Conservation (phyloP, 2,113 vertebrate genomes). For the Erythrolamprus reginae region DNA sequence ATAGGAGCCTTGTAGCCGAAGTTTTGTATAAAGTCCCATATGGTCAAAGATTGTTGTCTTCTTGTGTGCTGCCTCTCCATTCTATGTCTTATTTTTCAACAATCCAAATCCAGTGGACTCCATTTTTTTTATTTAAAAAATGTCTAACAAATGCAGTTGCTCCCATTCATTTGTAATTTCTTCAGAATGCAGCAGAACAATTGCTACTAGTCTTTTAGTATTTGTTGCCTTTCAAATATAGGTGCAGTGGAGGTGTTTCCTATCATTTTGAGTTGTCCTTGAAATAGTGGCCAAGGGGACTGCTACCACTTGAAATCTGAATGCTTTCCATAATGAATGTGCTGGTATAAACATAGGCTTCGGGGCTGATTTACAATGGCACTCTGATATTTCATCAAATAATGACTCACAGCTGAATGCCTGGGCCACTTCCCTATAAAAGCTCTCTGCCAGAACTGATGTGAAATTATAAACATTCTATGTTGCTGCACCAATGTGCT, state of each 20-base stretch:
- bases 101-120: no score
- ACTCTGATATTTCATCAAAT: not conserved
- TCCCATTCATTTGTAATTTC: not conserved
- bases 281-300: not conserved
- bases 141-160: not conserved
- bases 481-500: not conserved
- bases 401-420: not conserved
- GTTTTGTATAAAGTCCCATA: not conserved
- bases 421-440: not conserved
- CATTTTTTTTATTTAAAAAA: no score
- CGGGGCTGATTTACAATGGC: not conserved
- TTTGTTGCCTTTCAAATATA: not conserved
- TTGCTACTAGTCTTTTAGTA: not conserved
- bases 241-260: not conserved
- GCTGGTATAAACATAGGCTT: not conserved
- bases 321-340: not conserved
- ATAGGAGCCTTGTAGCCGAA: not conserved
- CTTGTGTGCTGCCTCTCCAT: not conserved
- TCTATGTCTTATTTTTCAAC: no score
- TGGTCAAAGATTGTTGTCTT: not conserved
- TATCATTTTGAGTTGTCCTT: not conserved
- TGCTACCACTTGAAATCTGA: not conserved
- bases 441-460: not conserved
- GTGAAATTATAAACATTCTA: not conserved
- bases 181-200: not conserved